Conservation (phyloP, 2,888 invertebrate species). For the Drosophila dives region DNA sequence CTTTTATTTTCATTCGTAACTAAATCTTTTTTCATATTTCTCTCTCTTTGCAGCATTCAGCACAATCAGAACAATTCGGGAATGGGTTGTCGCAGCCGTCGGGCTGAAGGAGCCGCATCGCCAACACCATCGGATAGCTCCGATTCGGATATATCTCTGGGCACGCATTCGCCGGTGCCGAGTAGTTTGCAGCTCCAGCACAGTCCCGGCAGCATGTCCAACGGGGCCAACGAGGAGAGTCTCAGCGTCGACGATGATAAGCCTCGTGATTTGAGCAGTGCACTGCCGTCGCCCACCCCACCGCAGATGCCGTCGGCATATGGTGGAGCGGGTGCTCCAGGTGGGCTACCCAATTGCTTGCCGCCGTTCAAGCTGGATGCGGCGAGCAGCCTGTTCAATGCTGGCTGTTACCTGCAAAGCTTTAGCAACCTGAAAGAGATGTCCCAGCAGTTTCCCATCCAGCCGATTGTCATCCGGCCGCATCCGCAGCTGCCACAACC, state of each 20-base stretch:
- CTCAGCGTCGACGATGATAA: constrained; percentile 84
- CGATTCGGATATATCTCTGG: constrained; percentile 85
- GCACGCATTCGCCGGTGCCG: constrained; percentile 85
- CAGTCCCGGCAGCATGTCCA: constrained; percentile 85
- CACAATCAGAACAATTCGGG: constrained; percentile 84
- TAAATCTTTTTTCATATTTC: neutral
- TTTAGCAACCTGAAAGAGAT: constrained; percentile 84
- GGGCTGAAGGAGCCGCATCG: constrained; percentile 83
- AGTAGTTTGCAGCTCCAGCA: constrained; percentile 84
- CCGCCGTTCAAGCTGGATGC: constrained; percentile 83
- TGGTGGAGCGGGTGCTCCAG: constrained; percentile 32
- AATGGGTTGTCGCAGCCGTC: constrained; percentile 79
- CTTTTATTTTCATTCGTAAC: neutral
- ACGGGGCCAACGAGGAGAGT: constrained; percentile 84
- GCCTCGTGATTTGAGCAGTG: constrained; percentile 82
- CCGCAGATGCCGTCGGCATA: constrained; percentile 62
- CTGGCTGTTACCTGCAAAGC: constrained; percentile 84
- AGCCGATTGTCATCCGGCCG: constrained; percentile 84
- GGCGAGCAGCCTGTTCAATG: constrained; percentile 83
- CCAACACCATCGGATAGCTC: constrained; percentile 84
- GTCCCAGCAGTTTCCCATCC: constrained; percentile 84
- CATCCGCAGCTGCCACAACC: constrained; percentile 84
- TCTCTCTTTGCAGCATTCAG: constrained; percentile 78
- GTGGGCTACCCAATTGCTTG: constrained; percentile 73
- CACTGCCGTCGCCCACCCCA: constrained; percentile 72